Conservation (phyloP, 1,140 invertebrate genomes). For the Listronotus bonariensis region DNA sequence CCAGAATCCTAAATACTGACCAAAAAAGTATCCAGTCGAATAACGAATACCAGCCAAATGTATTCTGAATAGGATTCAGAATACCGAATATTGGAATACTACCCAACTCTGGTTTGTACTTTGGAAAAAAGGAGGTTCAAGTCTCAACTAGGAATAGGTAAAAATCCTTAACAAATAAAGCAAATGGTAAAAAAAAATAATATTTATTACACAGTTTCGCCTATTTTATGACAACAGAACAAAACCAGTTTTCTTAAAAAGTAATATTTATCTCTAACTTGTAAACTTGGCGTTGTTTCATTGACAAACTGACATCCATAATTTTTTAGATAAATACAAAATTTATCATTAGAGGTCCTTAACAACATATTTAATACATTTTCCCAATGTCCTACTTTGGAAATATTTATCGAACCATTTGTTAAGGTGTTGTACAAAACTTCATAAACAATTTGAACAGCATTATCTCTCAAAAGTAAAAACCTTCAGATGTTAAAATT, state of each 20-base stretch:
- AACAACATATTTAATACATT: slow-evolving; percentile 28
- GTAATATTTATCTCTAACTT: slow-evolving; percentile 10
- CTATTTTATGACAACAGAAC: slow-evolving; percentile 11
- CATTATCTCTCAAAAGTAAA: slow-evolving; percentile 22
- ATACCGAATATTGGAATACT: too few relatives aligned
- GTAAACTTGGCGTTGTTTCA: slow-evolving; percentile 6
- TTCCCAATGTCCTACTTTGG: too few relatives aligned
- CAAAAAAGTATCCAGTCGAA: too few relatives aligned
- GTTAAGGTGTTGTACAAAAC: slow-evolving; percentile 34
- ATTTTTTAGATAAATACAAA: slow-evolving; percentile 47
- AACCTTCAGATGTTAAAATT: slow-evolving; percentile 18
- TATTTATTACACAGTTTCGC: too few relatives aligned
- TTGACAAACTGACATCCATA: slow-evolving; percentile 49
- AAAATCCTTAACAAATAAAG: too few relatives aligned
- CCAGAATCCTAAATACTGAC: too few relatives aligned
- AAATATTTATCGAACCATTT: slow-evolving; percentile 12
- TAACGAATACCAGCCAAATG: too few relatives aligned
- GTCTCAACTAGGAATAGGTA: too few relatives aligned
- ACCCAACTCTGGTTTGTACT: too few relatives aligned
- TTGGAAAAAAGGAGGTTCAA: too few relatives aligned
- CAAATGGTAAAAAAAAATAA: too few relatives aligned
- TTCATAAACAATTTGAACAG: slow-evolving; percentile 40
- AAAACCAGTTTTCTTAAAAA: slow-evolving; percentile 22
- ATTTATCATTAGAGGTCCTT: slow-evolving; percentile 38
- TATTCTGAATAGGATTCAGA: too few relatives aligned